These are phyloP conservation scores for Zonotrichia leucophrys DNA, from an alignment of 2,113 vertebrate species.

Conservation along the genomic window DNA sequence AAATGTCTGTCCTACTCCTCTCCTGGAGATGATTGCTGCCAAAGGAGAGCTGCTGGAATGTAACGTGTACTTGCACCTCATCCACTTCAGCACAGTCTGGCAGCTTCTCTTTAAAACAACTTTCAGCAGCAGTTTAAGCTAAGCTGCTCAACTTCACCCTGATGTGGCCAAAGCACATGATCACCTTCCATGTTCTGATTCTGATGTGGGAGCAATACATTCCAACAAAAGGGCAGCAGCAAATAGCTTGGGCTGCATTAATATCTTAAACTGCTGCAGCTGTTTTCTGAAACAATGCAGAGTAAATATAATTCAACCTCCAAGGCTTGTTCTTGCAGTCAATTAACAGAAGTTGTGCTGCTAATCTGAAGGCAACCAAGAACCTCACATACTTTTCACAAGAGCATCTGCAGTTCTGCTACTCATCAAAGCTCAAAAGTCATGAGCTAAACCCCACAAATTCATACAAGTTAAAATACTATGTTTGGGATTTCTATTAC, in stretches of 20 bases:
- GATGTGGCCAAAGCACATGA: slow-evolving; percentile 41
- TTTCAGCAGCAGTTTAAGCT: slow-evolving; percentile 31
- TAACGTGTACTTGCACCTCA: slow-evolving; percentile 29
- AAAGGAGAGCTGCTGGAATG: slow-evolving; percentile 52
- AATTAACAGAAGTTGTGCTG: neutral
- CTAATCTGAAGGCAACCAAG: neutral
- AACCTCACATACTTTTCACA: neutral
- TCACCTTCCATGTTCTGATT: slow-evolving; percentile 49
- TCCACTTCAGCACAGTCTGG: slow-evolving; percentile 45
- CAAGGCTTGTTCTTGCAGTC: neutral
- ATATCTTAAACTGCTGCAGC: neutral
- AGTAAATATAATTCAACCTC: neutral
- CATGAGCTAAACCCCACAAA: neutral
- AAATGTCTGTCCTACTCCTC: slow-evolving; percentile 37
- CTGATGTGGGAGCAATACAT: slow-evolving; percentile 6
- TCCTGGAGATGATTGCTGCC: slow-evolving; percentile 40
- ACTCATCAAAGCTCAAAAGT: neutral
- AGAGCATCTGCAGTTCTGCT: neutral
- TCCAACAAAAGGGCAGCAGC: slow-evolving; percentile 30
- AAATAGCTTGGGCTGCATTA: neutral
- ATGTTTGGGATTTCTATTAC: neutral
- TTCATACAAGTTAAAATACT: neutral
- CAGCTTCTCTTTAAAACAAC: slow-evolving; percentile 45
- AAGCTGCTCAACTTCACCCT: slow-evolving; percentile 33
- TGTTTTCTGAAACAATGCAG: neutral